Conservation (phyloP, 2,888 invertebrate genomes). For the Sphaerophoria taeniata region DNA sequence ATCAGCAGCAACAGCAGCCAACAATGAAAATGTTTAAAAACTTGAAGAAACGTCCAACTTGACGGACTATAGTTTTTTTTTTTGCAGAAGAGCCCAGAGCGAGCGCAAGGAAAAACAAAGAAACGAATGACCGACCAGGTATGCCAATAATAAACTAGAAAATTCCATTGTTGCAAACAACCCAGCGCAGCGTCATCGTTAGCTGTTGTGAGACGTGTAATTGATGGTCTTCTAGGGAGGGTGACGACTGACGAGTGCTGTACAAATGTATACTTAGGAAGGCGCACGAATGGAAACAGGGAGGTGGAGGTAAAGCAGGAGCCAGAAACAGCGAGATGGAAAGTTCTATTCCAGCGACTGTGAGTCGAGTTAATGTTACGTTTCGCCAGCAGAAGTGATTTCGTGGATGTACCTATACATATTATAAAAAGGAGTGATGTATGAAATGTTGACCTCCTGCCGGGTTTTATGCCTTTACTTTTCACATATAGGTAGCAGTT, state of each 20-base stretch:
- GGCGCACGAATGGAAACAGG: not conserved
- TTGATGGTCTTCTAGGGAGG: constrained; percentile 68
- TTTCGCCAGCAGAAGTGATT: not conserved
- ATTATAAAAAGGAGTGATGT: constrained; percentile 33
- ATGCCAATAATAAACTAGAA: constrained; percentile 74
- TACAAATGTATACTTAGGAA: not conserved
- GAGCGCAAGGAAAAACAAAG: constrained; percentile 39
- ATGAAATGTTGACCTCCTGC: not conserved
- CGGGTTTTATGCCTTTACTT: not conserved
- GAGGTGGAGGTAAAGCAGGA: constrained; percentile 16
- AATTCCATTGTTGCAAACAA: constrained; percentile 74
- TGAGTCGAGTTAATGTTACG: constrained; percentile 64
- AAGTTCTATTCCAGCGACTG: constrained; percentile 63
- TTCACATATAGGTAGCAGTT: too few species aligned
- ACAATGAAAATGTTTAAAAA: not conserved
- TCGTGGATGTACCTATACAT: too few species aligned
- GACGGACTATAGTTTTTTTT: not conserved
- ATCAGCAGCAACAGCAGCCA: not conserved
- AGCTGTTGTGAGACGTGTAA: constrained; percentile 51
- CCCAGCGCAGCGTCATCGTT: constrained; percentile 60
- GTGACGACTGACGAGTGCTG: constrained; percentile 10
- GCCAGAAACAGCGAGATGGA: constrained; percentile 56
- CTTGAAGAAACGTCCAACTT: constrained; percentile 14
- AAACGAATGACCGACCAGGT: constrained; percentile 74
- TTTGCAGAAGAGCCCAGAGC: not conserved